These are phyloP conservation scores for Siphonodentalium dalli DNA, from an alignment of 2,888 invertebrate genomes.

Conservation along the genomic window DNA sequence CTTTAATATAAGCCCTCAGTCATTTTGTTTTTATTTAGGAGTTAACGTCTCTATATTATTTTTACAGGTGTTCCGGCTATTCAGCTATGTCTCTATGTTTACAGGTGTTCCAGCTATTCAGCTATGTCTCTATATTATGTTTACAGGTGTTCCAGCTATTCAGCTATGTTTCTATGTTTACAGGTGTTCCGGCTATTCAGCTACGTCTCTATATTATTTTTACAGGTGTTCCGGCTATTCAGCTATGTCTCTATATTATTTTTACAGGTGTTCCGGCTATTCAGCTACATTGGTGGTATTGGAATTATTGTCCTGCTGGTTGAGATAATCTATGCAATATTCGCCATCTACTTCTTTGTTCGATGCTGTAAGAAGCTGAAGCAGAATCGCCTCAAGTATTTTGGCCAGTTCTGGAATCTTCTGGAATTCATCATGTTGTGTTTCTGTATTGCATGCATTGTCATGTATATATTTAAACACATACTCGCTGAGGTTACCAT, in stretches of 20 bases:
- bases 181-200: too few relatives aligned
- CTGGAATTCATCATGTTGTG: constrained; percentile 64
- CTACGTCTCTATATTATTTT: too few relatives aligned
- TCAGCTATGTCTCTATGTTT: constrained; percentile 61
- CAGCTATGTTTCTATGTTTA: too few relatives aligned
- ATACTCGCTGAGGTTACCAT: constrained; percentile 58
- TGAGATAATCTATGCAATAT: constrained; percentile 63
- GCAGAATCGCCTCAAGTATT: constrained; percentile 60
- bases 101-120: constrained; percentile 62
- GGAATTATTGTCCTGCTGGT: constrained; percentile 63
- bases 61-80: constrained; percentile 60
- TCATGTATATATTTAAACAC: constrained; percentile 64
- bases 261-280: constrained; percentile 60
- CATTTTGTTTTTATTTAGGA: too few relatives aligned
- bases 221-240: too few relatives aligned
- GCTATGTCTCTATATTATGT: constrained; percentile 54
- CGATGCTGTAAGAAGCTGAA: constrained; percentile 56
- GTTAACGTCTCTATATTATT: too few relatives aligned
- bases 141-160: constrained; percentile 61
- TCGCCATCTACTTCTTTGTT: constrained; percentile 65
- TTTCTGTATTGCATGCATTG: constrained; percentile 62
- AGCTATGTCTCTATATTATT: constrained; percentile 55
- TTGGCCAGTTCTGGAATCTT: constrained; percentile 66
- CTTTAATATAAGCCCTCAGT: too few relatives aligned
- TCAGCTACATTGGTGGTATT: constrained; percentile 65